Conservation (phyloP, 2,888 invertebrate species). For the Hylaea fasciaria region DNA sequence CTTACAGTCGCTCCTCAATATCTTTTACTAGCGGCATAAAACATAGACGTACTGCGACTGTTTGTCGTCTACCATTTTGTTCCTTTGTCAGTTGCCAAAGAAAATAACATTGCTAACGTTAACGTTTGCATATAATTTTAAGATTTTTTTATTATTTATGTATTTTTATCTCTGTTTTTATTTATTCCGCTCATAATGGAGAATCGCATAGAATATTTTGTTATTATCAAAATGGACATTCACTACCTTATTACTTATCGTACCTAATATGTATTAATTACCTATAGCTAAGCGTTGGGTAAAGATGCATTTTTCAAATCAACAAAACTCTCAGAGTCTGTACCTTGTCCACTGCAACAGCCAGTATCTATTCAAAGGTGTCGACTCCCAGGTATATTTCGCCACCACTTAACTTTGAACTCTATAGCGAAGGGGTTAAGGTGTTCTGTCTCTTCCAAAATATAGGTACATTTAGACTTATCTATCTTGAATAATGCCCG, state of each 20-base stretch:
- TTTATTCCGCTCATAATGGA: no score
- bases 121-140: no score
- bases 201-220: no score
- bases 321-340: conserved; percentile 24
- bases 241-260: no score
- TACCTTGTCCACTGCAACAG: conserved; percentile 29
- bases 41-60: conserved; percentile 33
- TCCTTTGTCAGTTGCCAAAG: no score
- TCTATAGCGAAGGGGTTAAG: conserved; percentile 39
- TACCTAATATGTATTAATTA: no score
- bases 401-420: conserved; percentile 34
- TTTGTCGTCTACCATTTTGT: background rate
- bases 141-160: no score
- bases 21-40: conserved; percentile 41
- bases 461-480: conserved; percentile 58
- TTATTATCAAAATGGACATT: no score
- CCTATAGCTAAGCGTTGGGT: no score
- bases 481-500: conserved; percentile 70
- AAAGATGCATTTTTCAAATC: no score
- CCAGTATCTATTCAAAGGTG: conserved; percentile 59
- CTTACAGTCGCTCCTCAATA: conserved; percentile 59
- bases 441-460: conserved; percentile 37
- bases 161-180: no score
- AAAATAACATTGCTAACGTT: no score
- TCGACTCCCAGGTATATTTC: conserved; percentile 55